A percentile compares a stretch with the other conserved stretches of the same genome.
Conservation (phyloP, 1,140 invertebrate genomes). For the Saccostrea glomerata region DNA sequence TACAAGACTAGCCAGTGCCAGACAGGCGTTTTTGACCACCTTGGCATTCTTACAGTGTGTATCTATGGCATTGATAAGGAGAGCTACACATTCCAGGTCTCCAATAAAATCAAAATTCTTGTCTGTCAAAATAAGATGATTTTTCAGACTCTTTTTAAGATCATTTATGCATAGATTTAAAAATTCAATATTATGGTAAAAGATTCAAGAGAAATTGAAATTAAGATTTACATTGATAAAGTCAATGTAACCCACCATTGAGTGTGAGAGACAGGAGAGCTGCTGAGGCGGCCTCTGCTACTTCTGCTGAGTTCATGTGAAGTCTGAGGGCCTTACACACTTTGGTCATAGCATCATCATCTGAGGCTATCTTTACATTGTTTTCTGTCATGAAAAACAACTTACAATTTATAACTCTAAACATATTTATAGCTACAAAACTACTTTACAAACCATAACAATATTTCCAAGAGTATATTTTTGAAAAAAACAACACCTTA, state of each 20-base stretch:
- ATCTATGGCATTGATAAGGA: slow-evolving; percentile 69
- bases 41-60: slow-evolving; percentile 72
- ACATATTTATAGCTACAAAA: background rate
- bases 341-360: slow-evolving; percentile 65
- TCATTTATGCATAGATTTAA: too few relatives aligned
- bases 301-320: slow-evolving; percentile 68
- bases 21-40: slow-evolving; percentile 76
- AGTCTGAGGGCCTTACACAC: slow-evolving; percentile 69
- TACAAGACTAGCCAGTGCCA: slow-evolving; percentile 73
- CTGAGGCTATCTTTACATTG: slow-evolving; percentile 69
- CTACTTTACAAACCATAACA: background rate
- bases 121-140: slow-evolving; percentile 63
- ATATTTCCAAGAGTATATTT: slow-evolving; percentile 4
- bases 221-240: too few relatives aligned
- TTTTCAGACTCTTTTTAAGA: too few relatives aligned
- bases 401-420: background rate
- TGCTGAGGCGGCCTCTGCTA: slow-evolving; percentile 72
- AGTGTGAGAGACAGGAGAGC: slow-evolving; percentile 72
- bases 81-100: slow-evolving; percentile 71
- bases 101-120: slow-evolving; percentile 68
- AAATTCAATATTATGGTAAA: too few relatives aligned
- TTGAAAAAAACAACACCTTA: background rate
- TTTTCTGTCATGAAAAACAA: slow-evolving; percentile 63
- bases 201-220: too few relatives aligned
- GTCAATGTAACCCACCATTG: slow-evolving; percentile 64